Base-by-base conservation (phyloP, 2,888 invertebrate genomes). In the Gastrophysa polygoni region DNA sequence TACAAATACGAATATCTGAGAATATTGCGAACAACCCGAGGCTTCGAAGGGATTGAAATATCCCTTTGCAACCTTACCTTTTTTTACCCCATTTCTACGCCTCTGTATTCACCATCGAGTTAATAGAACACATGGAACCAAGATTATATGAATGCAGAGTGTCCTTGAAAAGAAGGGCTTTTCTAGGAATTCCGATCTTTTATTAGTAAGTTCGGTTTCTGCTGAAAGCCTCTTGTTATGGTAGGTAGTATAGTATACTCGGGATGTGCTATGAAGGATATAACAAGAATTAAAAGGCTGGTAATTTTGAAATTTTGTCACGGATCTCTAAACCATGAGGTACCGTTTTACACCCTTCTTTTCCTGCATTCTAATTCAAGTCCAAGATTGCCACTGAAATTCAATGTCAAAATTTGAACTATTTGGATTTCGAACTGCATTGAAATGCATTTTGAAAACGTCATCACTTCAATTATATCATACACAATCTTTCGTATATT, bases 161-260 rank as follows among this genome's bases (percentile, higher is more conserved):
- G 61, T 34, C 68, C 68, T 66, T 61, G 63, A 57, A 32, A 60
- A 38, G 51, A 57, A 66, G 57, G 56, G 63, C 50, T 65, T 63
- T 68, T 68, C 66, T 64, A 18, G 47, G 65, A 68, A 68, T 61
- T 59, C 38, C 34, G 59, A 62, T 59, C 54, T 57, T 8, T 32
- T 8, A 32, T 32, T 55, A 56, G 54, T 57, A 32, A 59, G 59
- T 59, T 32, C 57, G 54, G 44, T 52, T 52, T 52, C 38, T 52
- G 52, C 34, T 38, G 21, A 16, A 16, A 18, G 18, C 16, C 10
- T 10, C 18, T 52, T 38, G 38, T 34, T 52, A 24, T 20, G 50
- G 28, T 50, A 29, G 49, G 49, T 34, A 52, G 38, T 52, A 29
- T 34, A 52, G 38, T 52, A 38, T 52, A 29, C 38, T 38, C 24